Conservation (phyloP, 2,888 invertebrate species). For the Lagria hirta region DNA sequence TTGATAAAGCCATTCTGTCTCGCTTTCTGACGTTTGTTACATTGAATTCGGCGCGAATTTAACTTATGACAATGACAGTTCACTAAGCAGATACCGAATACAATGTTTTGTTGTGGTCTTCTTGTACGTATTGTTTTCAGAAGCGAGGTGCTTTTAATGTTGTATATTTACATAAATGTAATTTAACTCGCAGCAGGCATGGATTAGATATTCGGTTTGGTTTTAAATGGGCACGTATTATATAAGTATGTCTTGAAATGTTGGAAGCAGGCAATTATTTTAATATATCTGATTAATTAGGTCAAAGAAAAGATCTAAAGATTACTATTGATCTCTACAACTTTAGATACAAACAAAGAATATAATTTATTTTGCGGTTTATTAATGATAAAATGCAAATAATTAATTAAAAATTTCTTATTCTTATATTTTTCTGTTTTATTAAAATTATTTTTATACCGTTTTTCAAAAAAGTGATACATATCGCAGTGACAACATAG, state of each 20-base stretch:
- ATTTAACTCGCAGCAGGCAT: slow-evolving; percentile 23
- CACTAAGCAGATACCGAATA: slow-evolving; percentile 21
- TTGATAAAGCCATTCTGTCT: slow-evolving; percentile 3
- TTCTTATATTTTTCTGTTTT: too few species aligned
- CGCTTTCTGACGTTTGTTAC: slow-evolving; percentile 1
- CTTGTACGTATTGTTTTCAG: slow-evolving; percentile 24
- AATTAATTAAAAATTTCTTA: too few species aligned
- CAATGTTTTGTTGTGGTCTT: slow-evolving; percentile 22
- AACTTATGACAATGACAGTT: slow-evolving; percentile 25
- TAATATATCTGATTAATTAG: slow-evolving; percentile 13
- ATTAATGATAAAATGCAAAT: too few species aligned
- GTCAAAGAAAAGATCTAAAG: too few species aligned
- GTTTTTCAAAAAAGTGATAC: too few species aligned
- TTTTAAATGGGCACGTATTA: slow-evolving; percentile 20
- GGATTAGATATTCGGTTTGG: slow-evolving; percentile 26
- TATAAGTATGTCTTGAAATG: slow-evolving; percentile 15
- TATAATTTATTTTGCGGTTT: too few species aligned
- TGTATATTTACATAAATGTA: slow-evolving; percentile 29
- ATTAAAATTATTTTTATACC: too few species aligned
- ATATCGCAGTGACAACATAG: too few species aligned
- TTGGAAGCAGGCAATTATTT: slow-evolving; percentile 13
- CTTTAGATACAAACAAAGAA: too few species aligned
- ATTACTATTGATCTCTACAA: too few species aligned
- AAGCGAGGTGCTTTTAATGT: slow-evolving; percentile 23
- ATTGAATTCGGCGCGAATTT: slow-evolving; percentile 17